These are phyloP conservation scores for Mythimna ferrago DNA, from an alignment of 2,888 invertebrate species.

Conservation along the genomic window DNA sequence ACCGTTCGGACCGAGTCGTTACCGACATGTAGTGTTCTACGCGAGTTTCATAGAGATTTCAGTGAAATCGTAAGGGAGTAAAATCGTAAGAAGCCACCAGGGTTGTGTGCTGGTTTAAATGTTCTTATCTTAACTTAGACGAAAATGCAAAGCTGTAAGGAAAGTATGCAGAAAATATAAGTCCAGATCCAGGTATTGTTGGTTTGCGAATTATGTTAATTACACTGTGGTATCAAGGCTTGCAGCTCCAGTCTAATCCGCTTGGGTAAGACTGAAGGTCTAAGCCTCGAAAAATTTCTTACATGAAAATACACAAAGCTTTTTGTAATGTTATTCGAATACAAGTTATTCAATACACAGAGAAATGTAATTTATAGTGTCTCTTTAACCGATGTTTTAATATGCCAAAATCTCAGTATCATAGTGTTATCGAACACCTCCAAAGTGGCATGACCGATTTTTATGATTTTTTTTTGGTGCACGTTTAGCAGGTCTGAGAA, in stretches of 20 bases:
- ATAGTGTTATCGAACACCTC: too few species aligned
- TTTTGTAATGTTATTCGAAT: neutral
- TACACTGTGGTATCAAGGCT: slow-evolving; percentile 10
- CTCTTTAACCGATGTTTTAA: neutral
- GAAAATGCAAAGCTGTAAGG: neutral
- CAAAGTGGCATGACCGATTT: too few species aligned
- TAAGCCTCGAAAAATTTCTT: neutral
- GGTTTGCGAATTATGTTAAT: slow-evolving; percentile 23
- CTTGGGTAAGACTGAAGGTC: too few species aligned
- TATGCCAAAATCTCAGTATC: neutral
- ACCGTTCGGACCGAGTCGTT: too few species aligned
- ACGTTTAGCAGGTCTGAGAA: too few species aligned
- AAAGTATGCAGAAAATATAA: neutral
- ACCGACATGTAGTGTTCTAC: too few species aligned
- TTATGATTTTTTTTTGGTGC: too few species aligned
- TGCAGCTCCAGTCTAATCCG: slow-evolving; percentile 17
- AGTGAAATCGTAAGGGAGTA: too few species aligned
- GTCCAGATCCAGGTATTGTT: neutral
- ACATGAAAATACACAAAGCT: neutral
- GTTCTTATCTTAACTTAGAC: neutral
- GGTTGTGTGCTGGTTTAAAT: neutral
- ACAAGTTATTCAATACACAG: neutral
- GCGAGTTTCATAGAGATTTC: too few species aligned
- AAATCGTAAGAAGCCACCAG: too few species aligned
- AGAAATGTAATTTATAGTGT: neutral